A percentile compares a stretch with the other conserved stretches of the same genome.
Evolutionary conservation across 2,888 invertebrate genomes (phyloP).

Genomic region (Notocelia uddmanniana): DNA sequence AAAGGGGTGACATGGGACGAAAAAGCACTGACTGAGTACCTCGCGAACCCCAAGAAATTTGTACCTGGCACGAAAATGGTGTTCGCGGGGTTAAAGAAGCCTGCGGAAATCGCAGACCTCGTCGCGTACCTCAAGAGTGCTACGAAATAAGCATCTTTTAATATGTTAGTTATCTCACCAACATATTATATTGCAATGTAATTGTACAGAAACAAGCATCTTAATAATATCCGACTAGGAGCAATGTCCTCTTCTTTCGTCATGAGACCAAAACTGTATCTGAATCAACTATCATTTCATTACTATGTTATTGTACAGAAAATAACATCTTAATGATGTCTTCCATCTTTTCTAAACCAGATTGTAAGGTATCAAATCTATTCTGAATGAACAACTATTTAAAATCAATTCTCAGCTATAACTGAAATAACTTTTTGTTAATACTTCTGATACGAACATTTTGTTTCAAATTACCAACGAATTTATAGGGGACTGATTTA

Average conservation of each 20-base stretch:
- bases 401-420: not conserved
- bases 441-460: not conserved
- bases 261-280: not conserved
- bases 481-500: not conserved
- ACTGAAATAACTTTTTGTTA: not conserved
- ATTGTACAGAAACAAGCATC: not conserved
- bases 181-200: not conserved
- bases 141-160: not conserved
- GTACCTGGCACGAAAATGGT: conserved; percentile 29
- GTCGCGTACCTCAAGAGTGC: conserved; percentile 10
- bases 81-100: conserved; percentile 17
- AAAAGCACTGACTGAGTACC: not conserved
- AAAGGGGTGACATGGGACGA: conserved; percentile 20
- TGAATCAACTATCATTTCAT: not conserved
- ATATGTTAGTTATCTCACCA: not conserved
- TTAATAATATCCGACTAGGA: not conserved
- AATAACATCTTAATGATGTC: no score
- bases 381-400: not conserved
- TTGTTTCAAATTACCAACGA: not conserved
- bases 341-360: not conserved
- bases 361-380: not conserved
- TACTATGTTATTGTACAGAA: no score
- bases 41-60: conserved; percentile 15
- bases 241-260: not conserved
- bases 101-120: not conserved